These are phyloP conservation scores for Drosophila aldrichi DNA, from an alignment of 2,888 invertebrate species.

Conservation along the genomic window DNA sequence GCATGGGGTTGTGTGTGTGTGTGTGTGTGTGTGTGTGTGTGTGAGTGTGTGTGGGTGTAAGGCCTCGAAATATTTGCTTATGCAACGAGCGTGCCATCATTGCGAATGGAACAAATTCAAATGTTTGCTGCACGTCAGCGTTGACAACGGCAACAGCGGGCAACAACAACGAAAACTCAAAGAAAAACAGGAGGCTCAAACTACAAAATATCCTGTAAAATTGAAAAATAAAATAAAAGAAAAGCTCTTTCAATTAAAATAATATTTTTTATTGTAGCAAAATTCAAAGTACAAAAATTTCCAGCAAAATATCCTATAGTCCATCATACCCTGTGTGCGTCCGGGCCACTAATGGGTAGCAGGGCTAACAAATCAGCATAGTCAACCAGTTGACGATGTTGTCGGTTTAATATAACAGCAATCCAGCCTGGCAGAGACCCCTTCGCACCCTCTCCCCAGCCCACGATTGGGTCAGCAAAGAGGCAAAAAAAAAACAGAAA, in stretches of 20 bases:
- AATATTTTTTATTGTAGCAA: background rate
- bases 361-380: slow-evolving; percentile 46
- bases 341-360: background rate
- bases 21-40: background rate
- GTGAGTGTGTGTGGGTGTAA: slow-evolving; percentile 5
- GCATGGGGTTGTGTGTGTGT: background rate
- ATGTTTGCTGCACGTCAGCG: slow-evolving; percentile 62
- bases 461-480: slow-evolving; percentile 37
- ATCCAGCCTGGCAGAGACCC: slow-evolving; percentile 11
- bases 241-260: background rate
- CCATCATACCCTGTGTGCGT: background rate
- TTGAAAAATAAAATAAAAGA: background rate
- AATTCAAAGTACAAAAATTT: background rate
- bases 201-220: slow-evolving; percentile 2
- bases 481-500: slow-evolving; percentile 4
- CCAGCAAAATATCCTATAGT: background rate
- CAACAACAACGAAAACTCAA: background rate
- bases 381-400: slow-evolving; percentile 45
- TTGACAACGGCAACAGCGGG: slow-evolving; percentile 37
- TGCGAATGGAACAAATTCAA: slow-evolving; percentile 71
- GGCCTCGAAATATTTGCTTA: slow-evolving; percentile 75
- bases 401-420: slow-evolving; percentile 52
- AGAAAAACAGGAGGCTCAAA: background rate
- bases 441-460: background rate
- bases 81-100: slow-evolving; percentile 79